Evolutionary conservation across 2,888 invertebrate species (phyloP).

Genomic region (Cataglyphis livida): DNA sequence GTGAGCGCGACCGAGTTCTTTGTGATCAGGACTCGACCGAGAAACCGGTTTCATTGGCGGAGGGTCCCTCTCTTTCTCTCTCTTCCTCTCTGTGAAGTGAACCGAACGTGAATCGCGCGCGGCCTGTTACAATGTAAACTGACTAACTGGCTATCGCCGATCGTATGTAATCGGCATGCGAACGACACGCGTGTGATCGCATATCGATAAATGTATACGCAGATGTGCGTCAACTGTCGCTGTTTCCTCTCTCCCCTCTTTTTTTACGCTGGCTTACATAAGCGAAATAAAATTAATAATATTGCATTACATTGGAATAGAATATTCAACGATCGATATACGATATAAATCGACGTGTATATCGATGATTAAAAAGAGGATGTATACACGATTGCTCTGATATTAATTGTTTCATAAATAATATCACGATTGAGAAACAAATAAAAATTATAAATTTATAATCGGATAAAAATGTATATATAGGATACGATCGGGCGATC

Average conservation of each 20-base stretch:
- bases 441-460: neutral
- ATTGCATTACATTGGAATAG: neutral
- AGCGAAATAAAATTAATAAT: neutral
- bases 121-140: slow-evolving; percentile 39
- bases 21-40: slow-evolving; percentile 38
- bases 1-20: slow-evolving; percentile 42
- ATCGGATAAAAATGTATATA: neutral
- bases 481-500: neutral
- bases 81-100: neutral
- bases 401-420: neutral
- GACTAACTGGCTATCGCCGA: slow-evolving; percentile 43
- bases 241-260: neutral
- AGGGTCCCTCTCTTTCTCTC: neutral
- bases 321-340: neutral
- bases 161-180: slow-evolving; percentile 43
- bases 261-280: neutral
- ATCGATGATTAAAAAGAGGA: neutral
- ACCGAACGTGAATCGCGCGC: slow-evolving; percentile 31
- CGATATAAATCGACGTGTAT: neutral
- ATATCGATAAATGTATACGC: slow-evolving; percentile 29
- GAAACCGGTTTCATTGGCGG: slow-evolving; percentile 52
- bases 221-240: slow-evolving; percentile 27
- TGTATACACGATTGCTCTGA: neutral
- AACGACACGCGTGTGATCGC: slow-evolving; percentile 33
- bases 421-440: neutral